Conservation (phyloP, 92 coral and sea anemone species). For the Paragorgia papillata region DNA sequence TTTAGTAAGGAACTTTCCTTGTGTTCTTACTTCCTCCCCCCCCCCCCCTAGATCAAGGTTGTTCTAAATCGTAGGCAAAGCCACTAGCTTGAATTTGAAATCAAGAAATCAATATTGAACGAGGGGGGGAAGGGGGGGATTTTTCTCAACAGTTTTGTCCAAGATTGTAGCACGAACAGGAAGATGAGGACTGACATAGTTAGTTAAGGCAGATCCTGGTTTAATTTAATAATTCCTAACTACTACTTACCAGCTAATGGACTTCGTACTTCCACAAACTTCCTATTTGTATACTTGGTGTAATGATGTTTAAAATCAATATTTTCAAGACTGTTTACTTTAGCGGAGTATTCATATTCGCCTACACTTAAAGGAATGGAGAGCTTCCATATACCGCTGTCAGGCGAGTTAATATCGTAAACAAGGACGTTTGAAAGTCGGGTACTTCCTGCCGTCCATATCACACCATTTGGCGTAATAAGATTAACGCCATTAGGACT, state of each 20-base stretch:
- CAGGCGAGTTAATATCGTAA: not conserved
- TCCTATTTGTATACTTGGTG: not conserved
- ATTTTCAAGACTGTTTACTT: slow-evolving; percentile 22
- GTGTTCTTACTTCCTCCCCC: no score
- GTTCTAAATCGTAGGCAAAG: no score
- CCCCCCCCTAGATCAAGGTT: no score
- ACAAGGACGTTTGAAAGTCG: slow-evolving; percentile 4
- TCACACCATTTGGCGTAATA: slow-evolving; percentile 1
- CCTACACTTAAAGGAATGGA: slow-evolving; percentile 15
- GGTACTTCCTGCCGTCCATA: slow-evolving; percentile 8
- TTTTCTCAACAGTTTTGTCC: no score
- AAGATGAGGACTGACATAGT: no score
- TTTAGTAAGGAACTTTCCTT: no score
- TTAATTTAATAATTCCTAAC: no score
- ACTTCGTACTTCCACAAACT: slow-evolving; percentile 5
- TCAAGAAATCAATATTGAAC: no score
- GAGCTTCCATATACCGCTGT: slow-evolving; percentile 7
- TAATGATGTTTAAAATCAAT: slow-evolving; percentile 21
- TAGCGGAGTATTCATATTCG: slow-evolving; percentile 15
- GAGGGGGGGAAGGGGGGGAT: no score
- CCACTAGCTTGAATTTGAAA: no score
- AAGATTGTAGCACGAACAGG: no score
- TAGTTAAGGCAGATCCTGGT: no score
- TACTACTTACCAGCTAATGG: slow-evolving; percentile 24
- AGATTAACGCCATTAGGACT: not conserved